Evolutionary conservation across 2,113 vertebrate species (phyloP).

Genomic region (Gymnobelideus leadbeateri): DNA sequence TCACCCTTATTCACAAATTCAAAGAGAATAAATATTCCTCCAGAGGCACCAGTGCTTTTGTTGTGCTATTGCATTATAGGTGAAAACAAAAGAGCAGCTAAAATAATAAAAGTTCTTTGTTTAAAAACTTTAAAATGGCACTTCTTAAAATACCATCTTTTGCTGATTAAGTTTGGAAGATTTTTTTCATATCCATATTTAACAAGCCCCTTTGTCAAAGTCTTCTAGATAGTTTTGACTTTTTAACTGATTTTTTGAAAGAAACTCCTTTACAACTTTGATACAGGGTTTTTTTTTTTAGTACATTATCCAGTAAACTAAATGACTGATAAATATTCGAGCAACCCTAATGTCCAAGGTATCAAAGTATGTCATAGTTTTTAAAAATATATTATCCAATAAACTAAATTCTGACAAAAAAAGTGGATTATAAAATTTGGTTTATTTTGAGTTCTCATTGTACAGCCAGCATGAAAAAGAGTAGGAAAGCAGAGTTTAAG

Average conservation of each 20-base stretch:
- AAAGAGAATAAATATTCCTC: neutral
- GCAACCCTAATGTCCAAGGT: neutral
- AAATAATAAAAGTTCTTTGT: neutral
- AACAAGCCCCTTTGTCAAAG: neutral
- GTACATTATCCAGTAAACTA: neutral
- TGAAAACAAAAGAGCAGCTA: neutral
- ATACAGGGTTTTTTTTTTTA: neutral
- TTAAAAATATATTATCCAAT: neutral
- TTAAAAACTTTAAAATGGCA: neutral
- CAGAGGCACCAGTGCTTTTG: neutral
- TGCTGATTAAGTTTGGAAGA: neutral
- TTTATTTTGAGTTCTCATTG: constrained; percentile 89
- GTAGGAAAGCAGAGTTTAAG: constrained; percentile 83
- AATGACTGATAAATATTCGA: neutral
- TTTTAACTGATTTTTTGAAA: neutral
- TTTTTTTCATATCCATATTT: neutral
- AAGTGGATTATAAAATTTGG: constrained; percentile 92
- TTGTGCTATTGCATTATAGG: neutral
- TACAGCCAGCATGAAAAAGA: constrained; percentile 85
- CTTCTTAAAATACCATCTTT: neutral
- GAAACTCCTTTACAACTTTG: neutral
- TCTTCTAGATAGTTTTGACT: neutral
- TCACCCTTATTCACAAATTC: neutral
- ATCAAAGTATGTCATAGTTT: neutral
- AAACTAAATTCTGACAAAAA: constrained; percentile 63